Base-by-base conservation (phyloP, 2,888 invertebrate genomes). In the Caenorhabditis doughertyi region DNA sequence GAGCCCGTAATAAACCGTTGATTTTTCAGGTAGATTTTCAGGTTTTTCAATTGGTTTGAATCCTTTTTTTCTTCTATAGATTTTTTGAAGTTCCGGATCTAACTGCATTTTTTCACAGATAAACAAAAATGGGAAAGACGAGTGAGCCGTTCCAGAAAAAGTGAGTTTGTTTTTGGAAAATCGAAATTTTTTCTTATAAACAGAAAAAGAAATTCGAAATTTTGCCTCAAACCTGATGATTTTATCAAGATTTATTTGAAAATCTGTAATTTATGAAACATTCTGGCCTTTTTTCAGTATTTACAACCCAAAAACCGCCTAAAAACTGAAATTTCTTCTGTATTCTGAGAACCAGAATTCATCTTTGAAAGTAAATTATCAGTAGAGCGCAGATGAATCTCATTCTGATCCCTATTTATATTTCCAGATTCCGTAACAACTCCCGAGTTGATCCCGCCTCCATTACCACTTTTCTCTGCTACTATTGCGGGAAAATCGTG, bases 401-500 rank as follows among this genome's bases (percentile, higher is more conserved):
- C n/a, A n/a, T n/a, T n/a, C n/a, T n/a, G n/a, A n/a, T n/a, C n/a
- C n/a, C n/a, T n/a, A n/a, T n/a, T n/a, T n/a, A n/a, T n/a, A 2
- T 27, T 35, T 71, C 23, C 71, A 72, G 72, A 39, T 58, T 49
- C 23, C 55, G 58, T n/a, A 65, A 47, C 42, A 74, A 74, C 44
- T 32, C 21, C 8, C 68, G 68, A n/a, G 77, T 68, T 7, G 77
- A 77, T 62, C 77, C 77, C 3, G 25, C 62, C 2, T 25, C 42
- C 7, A 23, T 86, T 11, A 65, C 47, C n/a, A 65, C 58, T 16
- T 84, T 73, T 18, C 39, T 86, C 16, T 86, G 86, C 49, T 85
- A 82, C 60, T 67, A 67, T 16, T 86, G 86, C 32, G 86, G n/a
- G n/a, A n/a, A n/a, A n/a, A n/a, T n/a, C n/a, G n/a, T n/a, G 29